These are phyloP conservation scores for Calliopum simillimum DNA, from an alignment of 2,888 invertebrate genomes.

Conservation along the genomic window DNA sequence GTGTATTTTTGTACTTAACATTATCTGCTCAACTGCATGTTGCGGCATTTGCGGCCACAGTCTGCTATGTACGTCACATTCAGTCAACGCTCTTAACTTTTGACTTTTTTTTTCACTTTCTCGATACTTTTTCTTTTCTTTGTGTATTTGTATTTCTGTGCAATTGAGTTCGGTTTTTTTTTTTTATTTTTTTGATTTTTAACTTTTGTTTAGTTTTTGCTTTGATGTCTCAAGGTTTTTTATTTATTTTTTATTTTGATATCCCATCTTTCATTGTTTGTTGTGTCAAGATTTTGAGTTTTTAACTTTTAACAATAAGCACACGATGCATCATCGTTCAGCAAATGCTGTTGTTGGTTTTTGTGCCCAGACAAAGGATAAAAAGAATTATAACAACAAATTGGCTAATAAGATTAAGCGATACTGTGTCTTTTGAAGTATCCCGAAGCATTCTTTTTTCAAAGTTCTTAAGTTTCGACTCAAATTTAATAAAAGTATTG, in stretches of 20 bases:
- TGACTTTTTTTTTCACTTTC: too few relatives aligned
- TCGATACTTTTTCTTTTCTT: too few relatives aligned
- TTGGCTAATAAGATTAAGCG: too few relatives aligned
- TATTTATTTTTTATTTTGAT: slow-evolving; percentile 7
- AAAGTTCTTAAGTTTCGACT: too few relatives aligned
- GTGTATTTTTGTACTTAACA: slow-evolving; percentile 49
- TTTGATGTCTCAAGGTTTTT: slow-evolving; percentile 6
- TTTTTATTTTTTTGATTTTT: slow-evolving; percentile 31
- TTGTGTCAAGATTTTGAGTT: slow-evolving; percentile 14
- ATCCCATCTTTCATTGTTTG: slow-evolving; percentile 7
- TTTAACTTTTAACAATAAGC: slow-evolving; percentile 15
- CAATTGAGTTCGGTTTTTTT: neutral
- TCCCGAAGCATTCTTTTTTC: too few relatives aligned
- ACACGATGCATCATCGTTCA: neutral
- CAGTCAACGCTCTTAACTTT: too few relatives aligned
- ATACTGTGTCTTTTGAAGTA: too few relatives aligned
- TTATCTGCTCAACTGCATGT: slow-evolving; percentile 62
- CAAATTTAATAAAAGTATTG: too few relatives aligned
- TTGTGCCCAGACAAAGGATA: too few relatives aligned
- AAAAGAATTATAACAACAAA: too few relatives aligned
- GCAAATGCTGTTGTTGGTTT: neutral
- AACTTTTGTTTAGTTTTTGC: slow-evolving; percentile 21
- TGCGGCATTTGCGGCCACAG: slow-evolving; percentile 58
- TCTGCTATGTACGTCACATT: neutral
- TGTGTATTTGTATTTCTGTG: too few relatives aligned